These are phyloP conservation scores for Trichopria drosophilae DNA, from an alignment of 2,888 invertebrate genomes.

Conservation along the genomic window DNA sequence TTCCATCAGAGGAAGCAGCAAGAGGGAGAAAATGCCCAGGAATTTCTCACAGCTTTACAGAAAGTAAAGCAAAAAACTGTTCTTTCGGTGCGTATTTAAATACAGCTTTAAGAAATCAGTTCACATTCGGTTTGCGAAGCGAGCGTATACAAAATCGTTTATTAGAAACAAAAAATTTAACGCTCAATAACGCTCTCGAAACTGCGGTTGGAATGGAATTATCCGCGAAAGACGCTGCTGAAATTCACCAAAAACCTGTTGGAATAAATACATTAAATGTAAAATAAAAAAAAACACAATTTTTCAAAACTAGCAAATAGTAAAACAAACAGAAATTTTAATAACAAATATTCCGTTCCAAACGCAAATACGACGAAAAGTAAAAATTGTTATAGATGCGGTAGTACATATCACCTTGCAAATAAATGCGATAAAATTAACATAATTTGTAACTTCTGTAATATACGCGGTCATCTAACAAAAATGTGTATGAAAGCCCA, in stretches of 20 bases:
- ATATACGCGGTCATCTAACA: slow-evolving; percentile 4
- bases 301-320: too few species aligned
- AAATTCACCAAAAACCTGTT: slow-evolving; percentile 29
- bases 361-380: not conserved
- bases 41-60: slow-evolving; percentile 35
- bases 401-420: not conserved
- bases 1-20: slow-evolving; percentile 38
- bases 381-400: not conserved
- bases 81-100: slow-evolving; percentile 40
- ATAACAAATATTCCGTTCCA: not conserved
- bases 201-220: slow-evolving; percentile 40
- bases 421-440: slow-evolving; percentile 1
- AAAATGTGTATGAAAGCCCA: slow-evolving; percentile 9
- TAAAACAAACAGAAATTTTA: too few species aligned
- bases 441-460: not conserved
- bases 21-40: slow-evolving; percentile 36
- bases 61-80: slow-evolving; percentile 38
- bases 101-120: slow-evolving; percentile 41
- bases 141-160: slow-evolving; percentile 39
- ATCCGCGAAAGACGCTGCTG: slow-evolving; percentile 35
- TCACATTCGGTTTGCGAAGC: slow-evolving; percentile 39
- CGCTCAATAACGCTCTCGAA: slow-evolving; percentile 35
- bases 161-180: slow-evolving; percentile 37
- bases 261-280: too few species aligned
- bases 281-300: too few species aligned